These are phyloP conservation scores for Podocnemis expansa DNA, from an alignment of 2,113 vertebrate genomes.

Conservation along the genomic window DNA sequence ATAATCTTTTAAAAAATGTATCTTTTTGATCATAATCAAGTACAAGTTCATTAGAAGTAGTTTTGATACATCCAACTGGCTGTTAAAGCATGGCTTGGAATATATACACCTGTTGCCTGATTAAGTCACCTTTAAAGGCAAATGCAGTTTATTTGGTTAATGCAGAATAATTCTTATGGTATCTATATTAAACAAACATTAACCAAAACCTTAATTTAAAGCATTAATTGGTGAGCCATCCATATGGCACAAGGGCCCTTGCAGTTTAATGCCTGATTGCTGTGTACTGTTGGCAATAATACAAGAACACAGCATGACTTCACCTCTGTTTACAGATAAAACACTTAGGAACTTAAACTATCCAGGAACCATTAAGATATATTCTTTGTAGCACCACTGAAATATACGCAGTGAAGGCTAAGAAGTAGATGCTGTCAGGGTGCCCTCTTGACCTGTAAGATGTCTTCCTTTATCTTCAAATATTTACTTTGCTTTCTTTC, in stretches of 20 bases:
- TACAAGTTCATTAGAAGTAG: background rate
- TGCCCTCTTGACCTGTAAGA: background rate
- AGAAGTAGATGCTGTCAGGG: background rate
- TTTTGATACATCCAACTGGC: background rate
- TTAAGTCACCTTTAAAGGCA: background rate
- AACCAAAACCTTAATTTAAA: background rate
- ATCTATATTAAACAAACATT: background rate
- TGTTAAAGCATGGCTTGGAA: background rate
- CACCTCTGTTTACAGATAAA: background rate
- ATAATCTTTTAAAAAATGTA: background rate
- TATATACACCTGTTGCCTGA: background rate
- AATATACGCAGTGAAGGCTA: background rate
- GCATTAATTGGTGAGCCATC: background rate
- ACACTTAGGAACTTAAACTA: fast-evolving
- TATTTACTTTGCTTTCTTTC: conserved; percentile 20
- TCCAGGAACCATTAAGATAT: fast-evolving
- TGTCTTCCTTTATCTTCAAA: background rate
- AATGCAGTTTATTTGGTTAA: background rate
- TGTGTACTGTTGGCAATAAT: background rate
- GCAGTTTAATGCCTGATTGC: background rate
- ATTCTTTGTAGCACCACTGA: background rate
- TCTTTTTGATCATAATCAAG: background rate
- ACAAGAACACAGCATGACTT: background rate
- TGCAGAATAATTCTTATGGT: background rate
- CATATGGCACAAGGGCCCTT: background rate